Percentiles rank a stretch among this genome's conserved stretches.
phyloP scores from a whole-genome alignment of 2,888 invertebrate species.

The Sympetrum striolatum region DNA sequence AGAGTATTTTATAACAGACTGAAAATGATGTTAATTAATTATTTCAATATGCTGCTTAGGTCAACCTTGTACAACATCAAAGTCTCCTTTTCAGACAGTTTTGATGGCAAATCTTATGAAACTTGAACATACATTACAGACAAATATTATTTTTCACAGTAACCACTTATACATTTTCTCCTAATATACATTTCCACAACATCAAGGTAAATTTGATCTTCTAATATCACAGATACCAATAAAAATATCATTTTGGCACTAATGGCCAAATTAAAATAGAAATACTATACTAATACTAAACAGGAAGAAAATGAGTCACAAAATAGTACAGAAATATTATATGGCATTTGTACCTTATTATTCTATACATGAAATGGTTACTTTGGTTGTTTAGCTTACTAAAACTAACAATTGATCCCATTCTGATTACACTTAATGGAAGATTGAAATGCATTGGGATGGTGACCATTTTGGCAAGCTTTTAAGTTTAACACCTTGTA shows the following conservation, averaged over 20 bases:
- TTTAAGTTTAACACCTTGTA: background rate
- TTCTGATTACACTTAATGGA: slow-evolving; percentile 10
- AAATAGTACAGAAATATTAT: slow-evolving; percentile 34
- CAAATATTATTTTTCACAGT: background rate
- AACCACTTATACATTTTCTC: slow-evolving; percentile 18
- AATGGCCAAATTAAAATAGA: slow-evolving; percentile 24
- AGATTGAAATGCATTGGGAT: slow-evolving; percentile 13
- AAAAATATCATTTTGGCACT: slow-evolving; percentile 38
- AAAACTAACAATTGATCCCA: slow-evolving; percentile 11
- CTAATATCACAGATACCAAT: slow-evolving; percentile 44
- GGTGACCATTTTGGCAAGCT: background rate
- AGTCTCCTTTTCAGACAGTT: slow-evolving; percentile 15
- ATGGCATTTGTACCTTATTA: background rate
- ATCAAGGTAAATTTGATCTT: slow-evolving; percentile 30
- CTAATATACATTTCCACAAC: slow-evolving; percentile 22
- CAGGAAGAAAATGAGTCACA: slow-evolving; percentile 20
- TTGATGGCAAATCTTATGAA: slow-evolving; percentile 1
- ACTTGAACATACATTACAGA: background rate
- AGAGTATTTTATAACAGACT: background rate
- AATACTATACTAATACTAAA: slow-evolving; percentile 11
- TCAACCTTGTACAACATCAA: slow-evolving; percentile 38
- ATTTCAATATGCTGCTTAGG: background rate
- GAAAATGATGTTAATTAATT: background rate
- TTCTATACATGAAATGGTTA: background rate
- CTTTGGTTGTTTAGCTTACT: background rate